Percentiles rank a stretch among this genome's conserved stretches.
phyloP scores from a whole-genome alignment of 2,888 invertebrate genomes.

The Stenodera caucasica region DNA sequence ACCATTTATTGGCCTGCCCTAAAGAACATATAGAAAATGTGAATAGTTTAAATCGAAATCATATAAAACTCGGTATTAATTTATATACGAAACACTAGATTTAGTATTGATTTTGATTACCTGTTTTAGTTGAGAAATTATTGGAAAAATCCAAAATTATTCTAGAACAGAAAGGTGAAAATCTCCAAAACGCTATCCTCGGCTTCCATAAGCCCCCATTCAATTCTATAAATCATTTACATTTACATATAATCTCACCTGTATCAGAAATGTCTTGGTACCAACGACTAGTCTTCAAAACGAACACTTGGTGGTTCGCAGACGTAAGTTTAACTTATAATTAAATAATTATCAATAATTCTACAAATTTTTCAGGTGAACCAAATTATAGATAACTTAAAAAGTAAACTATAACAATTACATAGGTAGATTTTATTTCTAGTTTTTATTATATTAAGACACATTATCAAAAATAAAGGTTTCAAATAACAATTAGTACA shows the following conservation, averaged over 20 bases:
- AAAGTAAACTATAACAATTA: constrained; percentile 7
- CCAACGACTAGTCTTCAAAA: constrained; percentile 67
- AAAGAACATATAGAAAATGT: constrained; percentile 76
- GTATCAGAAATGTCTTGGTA: constrained; percentile 71
- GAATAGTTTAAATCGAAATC: constrained; percentile 65
- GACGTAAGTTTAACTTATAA: constrained; percentile 62
- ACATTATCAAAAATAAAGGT: constrained; percentile 4
- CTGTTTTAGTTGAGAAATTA: constrained; percentile 69
- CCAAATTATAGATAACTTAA: constrained; percentile 23
- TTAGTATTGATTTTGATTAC: too few relatives aligned
- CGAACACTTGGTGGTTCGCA: constrained; percentile 81
- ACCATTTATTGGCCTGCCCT: constrained; percentile 79
- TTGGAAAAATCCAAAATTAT: constrained; percentile 60
- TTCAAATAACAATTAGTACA: constrained; percentile 1
- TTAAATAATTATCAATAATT: too few relatives aligned
- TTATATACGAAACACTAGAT: too few relatives aligned
- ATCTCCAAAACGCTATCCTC: constrained; percentile 56
- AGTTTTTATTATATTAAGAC: background rate
- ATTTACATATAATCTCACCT: constrained; percentile 85
- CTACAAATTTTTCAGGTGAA: too few relatives aligned
- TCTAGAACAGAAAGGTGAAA: constrained; percentile 57
- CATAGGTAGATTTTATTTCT: background rate
- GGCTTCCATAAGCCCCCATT: constrained; percentile 96
- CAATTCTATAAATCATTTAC: constrained; percentile 77
- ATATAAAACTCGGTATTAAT: constrained; percentile 49